Conservation (phyloP, 2,888 invertebrate species). For the Lepidocyrtoides sp. region DNA sequence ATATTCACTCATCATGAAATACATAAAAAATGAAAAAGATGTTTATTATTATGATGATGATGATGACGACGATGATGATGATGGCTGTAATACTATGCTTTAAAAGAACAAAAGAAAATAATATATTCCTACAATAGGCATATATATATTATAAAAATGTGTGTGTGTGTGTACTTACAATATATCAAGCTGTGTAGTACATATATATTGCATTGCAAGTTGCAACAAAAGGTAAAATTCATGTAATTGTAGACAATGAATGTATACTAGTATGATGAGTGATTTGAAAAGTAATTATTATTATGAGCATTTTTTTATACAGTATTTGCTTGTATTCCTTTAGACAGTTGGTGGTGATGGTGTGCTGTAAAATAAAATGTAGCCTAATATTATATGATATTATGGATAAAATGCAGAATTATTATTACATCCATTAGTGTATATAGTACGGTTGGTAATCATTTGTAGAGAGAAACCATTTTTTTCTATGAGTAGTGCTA, state of each 20-base stretch:
- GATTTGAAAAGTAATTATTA: constrained; percentile 56
- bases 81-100: not conserved
- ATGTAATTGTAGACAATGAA: constrained; percentile 39
- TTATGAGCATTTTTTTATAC: constrained; percentile 22
- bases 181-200: no score
- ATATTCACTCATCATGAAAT: constrained; percentile 60
- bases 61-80: not conserved
- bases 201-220: no score
- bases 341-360: not conserved
- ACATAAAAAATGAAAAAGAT: constrained; percentile 56
- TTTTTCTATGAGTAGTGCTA: not conserved
- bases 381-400: constrained; percentile 21
- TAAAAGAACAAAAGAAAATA: not conserved
- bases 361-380: not conserved
- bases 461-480: constrained; percentile 32
- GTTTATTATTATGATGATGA: constrained; percentile 21
- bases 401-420: constrained; percentile 49
- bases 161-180: not conserved
- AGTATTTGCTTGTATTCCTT: not conserved
- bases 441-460: constrained; percentile 3
- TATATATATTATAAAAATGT: not conserved
- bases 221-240: constrained; percentile 5
- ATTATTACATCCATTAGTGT: constrained; percentile 43
- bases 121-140: not conserved
- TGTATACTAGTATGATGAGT: not conserved